Base-by-base conservation (phyloP, 1,140 invertebrate genomes). In the Drosophila pandora region DNA sequence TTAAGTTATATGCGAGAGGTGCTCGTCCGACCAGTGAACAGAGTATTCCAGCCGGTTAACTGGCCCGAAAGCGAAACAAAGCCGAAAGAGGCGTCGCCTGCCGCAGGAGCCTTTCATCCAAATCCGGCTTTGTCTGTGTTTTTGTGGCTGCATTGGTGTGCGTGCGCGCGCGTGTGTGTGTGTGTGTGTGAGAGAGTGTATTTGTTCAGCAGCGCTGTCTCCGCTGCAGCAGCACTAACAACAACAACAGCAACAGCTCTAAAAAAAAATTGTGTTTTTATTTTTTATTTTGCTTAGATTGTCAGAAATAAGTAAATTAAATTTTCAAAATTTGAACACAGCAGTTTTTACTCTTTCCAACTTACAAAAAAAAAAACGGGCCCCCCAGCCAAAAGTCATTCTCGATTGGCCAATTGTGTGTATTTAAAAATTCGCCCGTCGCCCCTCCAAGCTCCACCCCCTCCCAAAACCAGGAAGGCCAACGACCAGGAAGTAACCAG, bases 71-170 rank as follows among this genome's bases (percentile, higher is more conserved):
- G 13, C 41, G 41, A 8, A 43, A 1, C 56, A 63, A 34, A 64
- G 57, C 45, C 50, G 6, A 69, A 70, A 73, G 41, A 76, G 67
- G 49, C 52, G 45, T 81, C 77, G 81, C 77, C 73, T 77, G 52
- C 45, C 30, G 48, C 55, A 85, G 81, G 76, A 85, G 81, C 49
- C 60, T 78, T 77, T 75, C 71, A 81, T 74, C 69, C 43, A 87
- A 87, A 87, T 88, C 74, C 63, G 69, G 69, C 83, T 85, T 87
- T 85, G 81, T 87, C 82, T 81, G 77, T 85, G 22, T 57, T 54
- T 54, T 54, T 45, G 76, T 56, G 37, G 34, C 34, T 37, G 34
- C 34, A 37, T 37, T 5, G 34, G 34, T 37, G 34, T 37, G 34
- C 34, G 34, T 37, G 30, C 8, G 17, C 17, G 0, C 17, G 17